A percentile compares a stretch with the other conserved stretches of the same genome.
phyloP scores from a whole-genome alignment of 2,797 vertebrate genomes.

The Pseudocheirus occidentalis region DNA sequence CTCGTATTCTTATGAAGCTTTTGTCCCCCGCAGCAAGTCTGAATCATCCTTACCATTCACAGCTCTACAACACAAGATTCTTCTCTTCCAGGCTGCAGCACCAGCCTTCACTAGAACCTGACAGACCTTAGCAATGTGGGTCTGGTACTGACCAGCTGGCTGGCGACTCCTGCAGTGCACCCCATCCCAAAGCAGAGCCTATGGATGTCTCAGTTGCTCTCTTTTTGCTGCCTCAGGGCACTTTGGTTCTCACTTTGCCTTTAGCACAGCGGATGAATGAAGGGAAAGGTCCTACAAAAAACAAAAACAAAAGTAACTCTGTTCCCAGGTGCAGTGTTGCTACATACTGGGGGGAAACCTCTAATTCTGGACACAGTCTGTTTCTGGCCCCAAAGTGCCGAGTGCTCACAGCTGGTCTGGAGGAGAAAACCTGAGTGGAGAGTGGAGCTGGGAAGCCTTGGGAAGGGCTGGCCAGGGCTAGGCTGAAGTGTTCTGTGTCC shows the following conservation, averaged over 20 bases:
- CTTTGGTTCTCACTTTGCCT: background rate
- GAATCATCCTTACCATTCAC: background rate
- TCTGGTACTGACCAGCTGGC: background rate
- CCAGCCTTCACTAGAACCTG: background rate
- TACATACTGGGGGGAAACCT: constrained; percentile 46
- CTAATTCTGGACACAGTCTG: constrained; percentile 56
- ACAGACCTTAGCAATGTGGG: background rate
- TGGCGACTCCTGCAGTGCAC: background rate
- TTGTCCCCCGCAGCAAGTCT: background rate
- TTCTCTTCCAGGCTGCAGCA: background rate
- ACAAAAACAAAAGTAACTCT: constrained; percentile 25
- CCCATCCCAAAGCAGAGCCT: background rate
- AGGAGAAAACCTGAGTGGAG: background rate
- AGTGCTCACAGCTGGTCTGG: background rate
- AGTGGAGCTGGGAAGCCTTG: background rate
- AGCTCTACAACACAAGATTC: background rate
- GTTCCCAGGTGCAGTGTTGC: constrained; percentile 35
- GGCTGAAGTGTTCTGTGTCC: background rate
- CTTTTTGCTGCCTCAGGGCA: background rate
- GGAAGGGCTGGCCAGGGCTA: background rate
- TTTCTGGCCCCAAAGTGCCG: constrained; percentile 21
- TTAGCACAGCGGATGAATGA: background rate
- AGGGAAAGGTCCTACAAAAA: constrained; percentile 7
- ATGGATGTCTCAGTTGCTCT: background rate
- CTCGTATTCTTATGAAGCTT: background rate